Conservation (phyloP, 1,140 invertebrate genomes). For the Zaprionus davidi region DNA sequence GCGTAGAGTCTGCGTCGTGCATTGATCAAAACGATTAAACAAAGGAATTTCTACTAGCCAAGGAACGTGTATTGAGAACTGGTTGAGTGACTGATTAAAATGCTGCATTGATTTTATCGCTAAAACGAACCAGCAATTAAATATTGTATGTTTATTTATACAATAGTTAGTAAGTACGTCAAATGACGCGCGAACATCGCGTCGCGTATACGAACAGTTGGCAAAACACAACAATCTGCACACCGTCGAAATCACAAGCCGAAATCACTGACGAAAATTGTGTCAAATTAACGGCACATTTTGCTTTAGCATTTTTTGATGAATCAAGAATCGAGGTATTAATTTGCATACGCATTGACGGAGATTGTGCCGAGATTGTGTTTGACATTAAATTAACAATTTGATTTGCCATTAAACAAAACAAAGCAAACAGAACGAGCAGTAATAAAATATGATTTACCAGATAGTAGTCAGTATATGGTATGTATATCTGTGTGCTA, state of each 20-base stretch:
- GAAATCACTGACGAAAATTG: conserved; percentile 39
- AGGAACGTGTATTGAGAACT: not conserved
- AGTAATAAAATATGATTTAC: conserved; percentile 10
- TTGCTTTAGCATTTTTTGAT: conserved; percentile 12
- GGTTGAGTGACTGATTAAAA: not conserved
- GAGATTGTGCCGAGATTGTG: conserved; percentile 4
- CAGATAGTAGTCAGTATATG: not conserved
- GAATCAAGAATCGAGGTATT: conserved; percentile 19
- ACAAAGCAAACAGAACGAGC: not conserved
- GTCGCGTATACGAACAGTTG: conserved; percentile 28
- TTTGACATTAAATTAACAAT: not conserved
- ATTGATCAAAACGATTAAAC: not conserved
- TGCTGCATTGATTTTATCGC: not conserved
- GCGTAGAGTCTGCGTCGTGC: not conserved
- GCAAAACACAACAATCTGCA: not conserved
- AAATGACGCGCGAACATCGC: conserved; percentile 3
- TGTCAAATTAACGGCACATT: conserved; percentile 50
- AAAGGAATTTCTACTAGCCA: not conserved
- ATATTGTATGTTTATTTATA: not conserved
- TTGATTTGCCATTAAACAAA: conserved; percentile 1
- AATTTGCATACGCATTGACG: conserved; percentile 46
- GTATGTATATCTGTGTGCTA: not conserved
- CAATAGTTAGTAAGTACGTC: conserved; percentile 9
- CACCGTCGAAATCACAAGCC: not conserved
- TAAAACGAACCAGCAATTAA: conserved; percentile 1